Percentiles rank a stretch among this genome's conserved stretches.
Conservation (phyloP, 2,888 invertebrate genomes). For the Limnephilus auricula region DNA sequence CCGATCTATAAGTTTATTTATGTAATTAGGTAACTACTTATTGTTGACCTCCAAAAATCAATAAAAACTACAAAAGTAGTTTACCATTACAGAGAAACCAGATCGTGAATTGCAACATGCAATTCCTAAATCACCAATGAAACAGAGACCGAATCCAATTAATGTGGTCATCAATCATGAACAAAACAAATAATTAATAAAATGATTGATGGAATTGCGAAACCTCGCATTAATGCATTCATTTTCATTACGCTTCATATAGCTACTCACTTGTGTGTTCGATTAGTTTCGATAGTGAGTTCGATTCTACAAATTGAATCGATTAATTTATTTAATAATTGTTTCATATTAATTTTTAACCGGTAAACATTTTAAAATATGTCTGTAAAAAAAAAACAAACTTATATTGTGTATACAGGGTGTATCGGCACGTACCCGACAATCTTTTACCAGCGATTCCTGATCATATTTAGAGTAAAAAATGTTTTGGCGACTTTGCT, state of each 20-base stretch:
- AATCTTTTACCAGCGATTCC: too few species aligned
- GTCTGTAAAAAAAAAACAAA: too few species aligned
- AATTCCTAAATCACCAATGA: neutral
- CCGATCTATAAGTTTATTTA: neutral
- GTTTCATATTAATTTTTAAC: neutral
- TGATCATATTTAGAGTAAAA: too few species aligned
- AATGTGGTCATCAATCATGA: neutral
- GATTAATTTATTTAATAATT: neutral
- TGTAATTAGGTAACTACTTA: neutral
- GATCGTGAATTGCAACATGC: neutral
- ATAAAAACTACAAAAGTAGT: neutral
- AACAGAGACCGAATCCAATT: neutral
- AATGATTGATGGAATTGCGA: constrained; percentile 2
- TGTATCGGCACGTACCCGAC: too few species aligned
- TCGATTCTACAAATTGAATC: neutral
- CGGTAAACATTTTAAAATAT: neutral
- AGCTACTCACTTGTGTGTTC: neutral
- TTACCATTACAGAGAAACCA: neutral
- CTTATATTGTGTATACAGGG: too few species aligned
- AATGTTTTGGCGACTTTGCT: too few species aligned
- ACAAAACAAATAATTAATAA: neutral
- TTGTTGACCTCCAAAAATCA: neutral
- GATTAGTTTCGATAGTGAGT: neutral
- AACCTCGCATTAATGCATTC: neutral
- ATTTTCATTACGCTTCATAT: neutral